phyloP scores from a whole-genome alignment of 2,113 vertebrate species.

The Podilymbus podiceps region DNA sequence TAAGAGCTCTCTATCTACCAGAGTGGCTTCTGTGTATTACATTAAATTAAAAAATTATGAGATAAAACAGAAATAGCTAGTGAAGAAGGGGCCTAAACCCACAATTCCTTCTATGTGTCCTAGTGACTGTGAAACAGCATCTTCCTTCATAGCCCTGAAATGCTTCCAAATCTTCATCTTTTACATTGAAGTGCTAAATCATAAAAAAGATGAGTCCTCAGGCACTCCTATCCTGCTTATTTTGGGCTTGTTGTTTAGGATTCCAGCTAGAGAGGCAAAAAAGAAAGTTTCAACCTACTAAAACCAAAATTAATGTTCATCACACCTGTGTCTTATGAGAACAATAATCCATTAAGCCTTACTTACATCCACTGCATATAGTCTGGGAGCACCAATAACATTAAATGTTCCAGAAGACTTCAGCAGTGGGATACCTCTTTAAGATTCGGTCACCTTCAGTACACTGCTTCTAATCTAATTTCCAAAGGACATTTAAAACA shows the following conservation, averaged over 20 bases:
- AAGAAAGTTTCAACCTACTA: background rate
- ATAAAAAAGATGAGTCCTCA: background rate
- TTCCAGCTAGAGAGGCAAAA: background rate
- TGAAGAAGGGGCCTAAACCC: background rate
- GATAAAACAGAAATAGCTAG: background rate
- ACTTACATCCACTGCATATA: background rate
- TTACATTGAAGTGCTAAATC: background rate
- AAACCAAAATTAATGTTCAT: background rate
- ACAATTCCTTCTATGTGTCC: background rate
- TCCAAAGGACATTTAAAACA: background rate
- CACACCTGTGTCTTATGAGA: background rate
- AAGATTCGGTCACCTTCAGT: background rate
- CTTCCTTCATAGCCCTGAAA: background rate
- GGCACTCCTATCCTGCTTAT: background rate
- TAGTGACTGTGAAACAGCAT: background rate
- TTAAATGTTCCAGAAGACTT: background rate
- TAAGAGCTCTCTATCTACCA: background rate
- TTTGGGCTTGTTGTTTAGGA: background rate
- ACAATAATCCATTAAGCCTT: background rate
- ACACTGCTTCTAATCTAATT: background rate
- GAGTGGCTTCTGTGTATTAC: background rate
- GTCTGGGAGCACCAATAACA: background rate
- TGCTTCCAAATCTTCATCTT: background rate
- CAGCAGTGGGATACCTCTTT: background rate
- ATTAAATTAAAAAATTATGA: background rate